Evolutionary conservation across 2,113 vertebrate genomes (phyloP), one percentile per base, ranked within the genome.

Genomic region (Trichechus manatus): DNA sequence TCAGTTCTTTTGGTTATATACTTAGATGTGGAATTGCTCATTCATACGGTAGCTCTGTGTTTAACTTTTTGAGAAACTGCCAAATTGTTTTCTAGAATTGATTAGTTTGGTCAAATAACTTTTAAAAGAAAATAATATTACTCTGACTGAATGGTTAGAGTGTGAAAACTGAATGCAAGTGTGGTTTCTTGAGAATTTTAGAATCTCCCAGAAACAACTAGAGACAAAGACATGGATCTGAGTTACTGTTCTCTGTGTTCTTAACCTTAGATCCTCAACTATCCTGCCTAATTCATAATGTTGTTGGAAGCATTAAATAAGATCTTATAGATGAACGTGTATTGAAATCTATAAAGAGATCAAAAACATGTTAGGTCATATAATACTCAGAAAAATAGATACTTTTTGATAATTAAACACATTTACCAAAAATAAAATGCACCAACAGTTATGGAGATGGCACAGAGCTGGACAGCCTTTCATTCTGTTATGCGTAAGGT

Each of bases 161-260:
- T 91, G 56, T 85, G n/a, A 90, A 96, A 93, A 95, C 2, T 56
- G 39, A 87, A 93, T 93, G 84, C 68, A 23, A 82, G 1, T 77
- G 36, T 78, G 89, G 39, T 53, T 93, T 82, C 53, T 92, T 92
- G 44, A 53, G 61, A 89, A 82, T 89, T 95, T 91, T 89, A 56
- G 25, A 74, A 63, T 96, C 66, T 81, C 91, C 82, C 23, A 89
- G 44, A 29, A 78, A 63, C 85, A 23, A 78, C 20, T 86, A 15
- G 23, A 87, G 53, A 92, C 29, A 87, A 86, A 84, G 22, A 27
- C 56, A 8, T 20, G 23, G 6, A n/a, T 87, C 33, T 84, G 53
- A 89, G n/a, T 95, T 92, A 22, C 20, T 87, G 2, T 92, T 82
- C 53, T 5, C 6, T 82, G 6, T 94, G 81, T 92, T 75, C 36